Conservation (phyloP, 1,140 invertebrate genomes). For the Platyura marginata region DNA sequence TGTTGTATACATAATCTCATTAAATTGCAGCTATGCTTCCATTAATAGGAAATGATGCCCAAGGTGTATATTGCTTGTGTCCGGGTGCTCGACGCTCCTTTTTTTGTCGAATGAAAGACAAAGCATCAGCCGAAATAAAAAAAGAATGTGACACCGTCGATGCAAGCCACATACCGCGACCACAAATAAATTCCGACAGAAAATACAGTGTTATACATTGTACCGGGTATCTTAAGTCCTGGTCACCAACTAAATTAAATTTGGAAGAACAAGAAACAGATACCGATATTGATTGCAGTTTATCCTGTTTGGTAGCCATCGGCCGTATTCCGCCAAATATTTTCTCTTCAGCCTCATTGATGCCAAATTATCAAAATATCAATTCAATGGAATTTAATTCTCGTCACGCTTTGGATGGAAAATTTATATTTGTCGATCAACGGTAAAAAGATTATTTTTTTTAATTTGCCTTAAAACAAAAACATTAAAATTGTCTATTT, state of each 20-base stretch:
- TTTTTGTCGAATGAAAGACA: slow-evolving; percentile 84
- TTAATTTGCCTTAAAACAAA: not conserved
- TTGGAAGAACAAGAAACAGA: slow-evolving; percentile 42
- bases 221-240: slow-evolving; percentile 83
- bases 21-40: slow-evolving; percentile 62
- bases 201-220: slow-evolving; percentile 71
- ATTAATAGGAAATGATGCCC: slow-evolving; percentile 68
- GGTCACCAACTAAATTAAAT: slow-evolving; percentile 61
- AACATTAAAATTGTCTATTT: slow-evolving; percentile 9
- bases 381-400: slow-evolving; percentile 54
- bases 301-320: slow-evolving; percentile 72
- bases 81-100: slow-evolving; percentile 80
- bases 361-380: slow-evolving; percentile 24
- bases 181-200: slow-evolving; percentile 40
- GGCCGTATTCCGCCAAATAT: slow-evolving; percentile 47
- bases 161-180: slow-evolving; percentile 38
- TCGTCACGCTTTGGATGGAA: slow-evolving; percentile 82
- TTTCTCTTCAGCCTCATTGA: slow-evolving; percentile 19
- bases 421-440: slow-evolving; percentile 92
- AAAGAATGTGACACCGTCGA: slow-evolving; percentile 53
- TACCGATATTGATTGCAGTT: slow-evolving; percentile 53
- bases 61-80: slow-evolving; percentile 53
- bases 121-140: slow-evolving; percentile 40
- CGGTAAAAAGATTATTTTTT: slow-evolving; percentile 27
- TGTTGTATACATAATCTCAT: not conserved